Percentiles rank a stretch among this genome's conserved stretches.
These are phyloP conservation scores for Neopelma chrysocephalum DNA, from an alignment of 2,797 vertebrate genomes.

Conservation along the genomic window DNA sequence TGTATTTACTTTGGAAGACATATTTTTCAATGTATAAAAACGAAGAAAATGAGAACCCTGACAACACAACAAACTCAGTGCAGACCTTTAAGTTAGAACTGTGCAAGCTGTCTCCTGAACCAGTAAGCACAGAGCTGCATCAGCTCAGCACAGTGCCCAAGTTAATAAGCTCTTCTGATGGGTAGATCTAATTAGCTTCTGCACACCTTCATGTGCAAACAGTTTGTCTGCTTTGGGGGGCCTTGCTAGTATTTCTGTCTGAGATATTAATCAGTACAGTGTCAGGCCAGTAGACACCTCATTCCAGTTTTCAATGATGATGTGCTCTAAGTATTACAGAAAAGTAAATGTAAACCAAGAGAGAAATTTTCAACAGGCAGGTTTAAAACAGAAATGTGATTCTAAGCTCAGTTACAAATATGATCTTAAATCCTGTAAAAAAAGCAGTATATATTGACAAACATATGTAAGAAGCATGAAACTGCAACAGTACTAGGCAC, in stretches of 20 bases:
- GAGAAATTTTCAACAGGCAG: not conserved
- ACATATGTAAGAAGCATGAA: not conserved
- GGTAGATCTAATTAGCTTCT: not conserved
- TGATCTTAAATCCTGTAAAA: not conserved
- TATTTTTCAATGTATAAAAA: not conserved
- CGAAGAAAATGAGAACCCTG: not conserved
- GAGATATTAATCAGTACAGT: not conserved
- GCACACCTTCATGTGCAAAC: not conserved
- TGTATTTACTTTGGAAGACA: not conserved
- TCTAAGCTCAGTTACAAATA: not conserved
- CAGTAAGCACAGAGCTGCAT: not conserved
- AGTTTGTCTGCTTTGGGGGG: not conserved
- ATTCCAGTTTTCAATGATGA: not conserved
- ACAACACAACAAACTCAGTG: not conserved
- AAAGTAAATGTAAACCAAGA: not conserved
- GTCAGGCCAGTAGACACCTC: not conserved
- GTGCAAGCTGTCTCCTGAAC: not conserved
- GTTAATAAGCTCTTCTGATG: not conserved
- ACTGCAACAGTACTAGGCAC: not conserved
- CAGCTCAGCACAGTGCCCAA: not conserved
- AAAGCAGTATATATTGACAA: not conserved
- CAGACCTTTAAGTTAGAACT: not conserved
- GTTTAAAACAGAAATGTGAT: not conserved
- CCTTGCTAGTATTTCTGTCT: not conserved
- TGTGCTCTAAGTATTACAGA: not conserved